phyloP scores from a whole-genome alignment of 2,113 vertebrate genomes.

The Elaphurus davidianus region DNA sequence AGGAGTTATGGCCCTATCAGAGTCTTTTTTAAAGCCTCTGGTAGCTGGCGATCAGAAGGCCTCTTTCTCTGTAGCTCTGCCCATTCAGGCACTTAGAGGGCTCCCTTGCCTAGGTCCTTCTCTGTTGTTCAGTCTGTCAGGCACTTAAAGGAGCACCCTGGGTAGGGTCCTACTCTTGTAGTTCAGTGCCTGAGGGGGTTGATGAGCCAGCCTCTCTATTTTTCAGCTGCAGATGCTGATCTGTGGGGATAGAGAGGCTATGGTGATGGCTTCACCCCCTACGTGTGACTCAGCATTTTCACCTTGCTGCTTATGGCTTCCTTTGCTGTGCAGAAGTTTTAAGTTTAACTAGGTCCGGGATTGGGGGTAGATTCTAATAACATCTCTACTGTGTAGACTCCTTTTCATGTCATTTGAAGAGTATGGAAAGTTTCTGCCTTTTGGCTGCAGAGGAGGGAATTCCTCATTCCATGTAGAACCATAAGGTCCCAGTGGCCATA shows the following conservation, averaged over 20 bases:
- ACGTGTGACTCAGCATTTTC: not conserved
- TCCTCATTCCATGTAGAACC: not conserved
- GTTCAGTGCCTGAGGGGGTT: not conserved
- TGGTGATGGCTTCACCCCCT: not conserved
- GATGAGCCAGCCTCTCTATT: not conserved
- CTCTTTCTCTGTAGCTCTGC: not conserved
- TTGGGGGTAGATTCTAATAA: not conserved
- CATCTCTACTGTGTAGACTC: not conserved
- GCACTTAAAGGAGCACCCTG: not conserved
- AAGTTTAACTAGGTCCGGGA: not conserved
- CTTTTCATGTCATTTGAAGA: not conserved
- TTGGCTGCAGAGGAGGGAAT: not conserved
- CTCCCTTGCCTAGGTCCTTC: not conserved
- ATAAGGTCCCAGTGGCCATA: not conserved
- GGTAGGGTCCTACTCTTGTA: no score
- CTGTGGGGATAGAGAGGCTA: not conserved
- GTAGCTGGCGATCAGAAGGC: not conserved
- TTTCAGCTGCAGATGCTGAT: not conserved
- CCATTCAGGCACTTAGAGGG: not conserved
- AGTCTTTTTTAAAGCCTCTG: not conserved
- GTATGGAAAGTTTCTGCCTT: not conserved
- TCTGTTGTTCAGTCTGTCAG: not conserved
- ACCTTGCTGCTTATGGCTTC: not conserved
- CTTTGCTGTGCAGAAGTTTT: not conserved
- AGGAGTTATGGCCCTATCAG: not conserved